Evolutionary conservation across 2,113 vertebrate species (phyloP).

Genomic region (Nannospalax galili): DNA sequence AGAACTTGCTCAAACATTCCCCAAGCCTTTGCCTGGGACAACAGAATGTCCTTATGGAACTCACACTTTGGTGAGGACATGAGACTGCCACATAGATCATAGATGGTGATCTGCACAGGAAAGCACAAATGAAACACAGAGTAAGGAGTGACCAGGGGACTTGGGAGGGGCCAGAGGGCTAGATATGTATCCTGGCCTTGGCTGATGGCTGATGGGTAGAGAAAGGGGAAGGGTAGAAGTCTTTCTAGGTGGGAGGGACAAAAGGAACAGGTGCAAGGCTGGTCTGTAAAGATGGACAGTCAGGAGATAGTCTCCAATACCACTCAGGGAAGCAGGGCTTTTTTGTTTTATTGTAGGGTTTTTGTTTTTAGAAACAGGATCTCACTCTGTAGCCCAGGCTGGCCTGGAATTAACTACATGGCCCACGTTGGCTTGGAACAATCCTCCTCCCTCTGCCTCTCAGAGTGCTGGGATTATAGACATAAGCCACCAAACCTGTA

Average conservation of each 20-base stretch:
- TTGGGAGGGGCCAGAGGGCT: not conserved
- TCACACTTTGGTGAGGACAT: not conserved
- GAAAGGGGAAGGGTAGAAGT: not conserved
- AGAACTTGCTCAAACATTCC: not conserved
- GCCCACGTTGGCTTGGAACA: too few species aligned
- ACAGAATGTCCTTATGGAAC: not conserved
- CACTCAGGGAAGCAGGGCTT: not conserved
- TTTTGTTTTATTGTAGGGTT: too few species aligned
- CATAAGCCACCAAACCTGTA: not conserved
- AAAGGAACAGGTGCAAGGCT: not conserved
- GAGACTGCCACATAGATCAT: not conserved
- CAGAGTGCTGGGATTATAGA: not conserved
- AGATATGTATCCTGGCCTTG: not conserved
- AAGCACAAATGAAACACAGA: not conserved
- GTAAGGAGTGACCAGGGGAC: not conserved
- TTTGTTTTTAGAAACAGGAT: not conserved
- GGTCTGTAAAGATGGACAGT: not conserved
- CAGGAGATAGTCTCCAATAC: not conserved
- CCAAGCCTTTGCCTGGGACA: constrained; percentile 7
- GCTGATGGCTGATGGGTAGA: not conserved
- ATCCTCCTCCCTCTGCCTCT: not conserved
- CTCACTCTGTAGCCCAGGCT: not conserved
- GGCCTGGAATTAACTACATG: too few species aligned
- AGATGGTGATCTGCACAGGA: not conserved
- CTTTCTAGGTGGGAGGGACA: not conserved